Base-by-base conservation (phyloP, 2,113 vertebrate genomes). In the Lophius piscatorius region DNA sequence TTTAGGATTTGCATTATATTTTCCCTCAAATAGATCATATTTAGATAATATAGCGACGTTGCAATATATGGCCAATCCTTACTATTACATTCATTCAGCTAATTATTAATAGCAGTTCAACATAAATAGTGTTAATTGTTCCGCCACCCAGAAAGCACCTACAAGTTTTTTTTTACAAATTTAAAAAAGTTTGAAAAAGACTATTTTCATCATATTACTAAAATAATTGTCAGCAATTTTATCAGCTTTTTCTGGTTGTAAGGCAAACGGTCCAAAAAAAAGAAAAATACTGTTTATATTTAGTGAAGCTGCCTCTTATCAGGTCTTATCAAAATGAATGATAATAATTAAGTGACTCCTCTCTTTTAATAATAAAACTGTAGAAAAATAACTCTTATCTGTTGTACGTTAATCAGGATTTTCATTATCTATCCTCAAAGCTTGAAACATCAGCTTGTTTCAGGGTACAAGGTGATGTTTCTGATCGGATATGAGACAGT, bases 1-100 rank as follows among this genome's bases (percentile, higher is more conserved):
- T 64, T 76, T n/a, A 63, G 44, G 38, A n/a, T n/a, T n/a, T n/a
- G n/a, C n/a, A n/a, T 55, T 66, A 46, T 29, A 22, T 40, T 16
- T 51, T 60, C 39, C 5, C 10, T 57, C 29, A 31, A 31, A 26
- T 41, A 18, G 17, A 33, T 12, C 16, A 38, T 14, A 31, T 58
- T 13, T 26, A 28, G 47, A 31, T 31, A 31, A 9, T 31, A 31
- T 31, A 31, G 29, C 68, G 57, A 9, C 17, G 23, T 4, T 52
- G 28, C 59, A 58, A 51, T 20, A 21, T n/a, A 8, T 38, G 17
- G 3, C 16, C 3, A 14, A 11, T 36, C 23, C 34, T n/a, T 63
- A 12, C 11, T 35, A 34, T 13, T 0, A 9, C 21, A 18, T 18
- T n/a, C 7, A 24, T 18, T 10, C 21, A 17, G 23, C 16, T 56